These are phyloP conservation scores for Caenorhabditis becei DNA, from an alignment of 2,888 invertebrate species.

Conservation along the genomic window DNA sequence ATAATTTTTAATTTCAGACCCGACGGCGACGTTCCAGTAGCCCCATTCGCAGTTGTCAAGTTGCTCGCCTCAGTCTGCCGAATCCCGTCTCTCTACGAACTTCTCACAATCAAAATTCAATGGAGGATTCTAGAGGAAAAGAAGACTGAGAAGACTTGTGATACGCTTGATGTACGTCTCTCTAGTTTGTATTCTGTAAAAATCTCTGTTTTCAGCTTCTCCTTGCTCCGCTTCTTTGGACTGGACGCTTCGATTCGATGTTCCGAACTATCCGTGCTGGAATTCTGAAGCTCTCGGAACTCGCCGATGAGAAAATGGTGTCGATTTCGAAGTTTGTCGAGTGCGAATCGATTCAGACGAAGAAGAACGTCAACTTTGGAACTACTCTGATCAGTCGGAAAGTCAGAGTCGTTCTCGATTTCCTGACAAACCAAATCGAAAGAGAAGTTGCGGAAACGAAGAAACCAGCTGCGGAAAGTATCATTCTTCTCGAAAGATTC, in stretches of 20 bases:
- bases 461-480: conserved; percentile 59
- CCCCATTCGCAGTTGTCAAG: conserved; percentile 59
- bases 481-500: conserved; percentile 64
- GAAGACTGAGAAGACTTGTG: conserved; percentile 17
- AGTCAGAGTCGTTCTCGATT: conserved; percentile 67
- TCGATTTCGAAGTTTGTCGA: conserved; percentile 23
- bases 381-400: conserved; percentile 68
- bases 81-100: conserved; percentile 50
- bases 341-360: conserved; percentile 27
- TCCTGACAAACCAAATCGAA: conserved; percentile 64
- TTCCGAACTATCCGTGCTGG: conserved; percentile 59
- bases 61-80: conserved; percentile 40
- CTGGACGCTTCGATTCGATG: conserved; percentile 57
- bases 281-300: conserved; percentile 67
- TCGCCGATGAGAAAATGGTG: conserved; percentile 65
- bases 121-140: conserved; percentile 45
- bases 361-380: conserved; percentile 65
- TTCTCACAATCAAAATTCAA: conserved; percentile 43
- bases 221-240: conserved; percentile 64
- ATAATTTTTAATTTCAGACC: conserved; percentile 19
- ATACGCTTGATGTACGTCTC: conserved; percentile 39
- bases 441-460: conserved; percentile 53
- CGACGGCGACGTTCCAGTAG: conserved; percentile 42
- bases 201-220: conserved; percentile 50
- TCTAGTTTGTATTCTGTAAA: no score